A percentile compares a stretch with the other conserved stretches of the same genome.
These are phyloP conservation scores for Pachypanchax playfairii DNA, from an alignment of 2,113 vertebrate genomes.

Conservation along the genomic window DNA sequence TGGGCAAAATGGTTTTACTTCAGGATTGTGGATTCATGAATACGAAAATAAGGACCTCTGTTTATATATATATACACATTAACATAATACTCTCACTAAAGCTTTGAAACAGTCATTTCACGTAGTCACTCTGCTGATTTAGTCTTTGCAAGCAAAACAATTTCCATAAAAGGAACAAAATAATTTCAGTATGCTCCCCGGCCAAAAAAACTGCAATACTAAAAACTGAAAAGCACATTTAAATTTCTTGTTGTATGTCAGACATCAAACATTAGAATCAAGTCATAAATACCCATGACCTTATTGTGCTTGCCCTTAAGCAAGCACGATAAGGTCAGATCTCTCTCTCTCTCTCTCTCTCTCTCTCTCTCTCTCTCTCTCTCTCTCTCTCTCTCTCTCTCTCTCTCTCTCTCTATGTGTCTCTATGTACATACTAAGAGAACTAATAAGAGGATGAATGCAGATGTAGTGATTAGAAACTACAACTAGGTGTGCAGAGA, in stretches of 20 bases:
- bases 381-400: no score
- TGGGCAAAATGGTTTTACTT: slow-evolving; percentile 6
- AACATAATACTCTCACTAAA: neutral
- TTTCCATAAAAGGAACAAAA: neutral
- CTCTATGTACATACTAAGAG: no score
- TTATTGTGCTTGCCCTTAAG: neutral
- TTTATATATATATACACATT: neutral
- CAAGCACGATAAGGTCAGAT: no score
- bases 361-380: no score
- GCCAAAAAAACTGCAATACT: neutral
- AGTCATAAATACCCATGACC: neutral
- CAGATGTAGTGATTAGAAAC: no score
- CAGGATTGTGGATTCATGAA: slow-evolving; percentile 14
- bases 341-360: no score
- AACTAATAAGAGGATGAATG: no score
- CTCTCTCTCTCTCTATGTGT: no score
- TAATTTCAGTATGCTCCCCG: neutral
- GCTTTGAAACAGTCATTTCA: neutral
- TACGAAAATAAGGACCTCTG: slow-evolving; percentile 6
- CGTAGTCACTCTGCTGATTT: neutral
- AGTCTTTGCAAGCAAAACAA: neutral
- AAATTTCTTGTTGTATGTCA: neutral
- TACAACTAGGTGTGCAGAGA: no score
- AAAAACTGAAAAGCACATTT: neutral
- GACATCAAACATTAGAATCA: neutral